Base-by-base conservation (phyloP, 2,888 invertebrate species). In the Arrhopalites spinosus region DNA sequence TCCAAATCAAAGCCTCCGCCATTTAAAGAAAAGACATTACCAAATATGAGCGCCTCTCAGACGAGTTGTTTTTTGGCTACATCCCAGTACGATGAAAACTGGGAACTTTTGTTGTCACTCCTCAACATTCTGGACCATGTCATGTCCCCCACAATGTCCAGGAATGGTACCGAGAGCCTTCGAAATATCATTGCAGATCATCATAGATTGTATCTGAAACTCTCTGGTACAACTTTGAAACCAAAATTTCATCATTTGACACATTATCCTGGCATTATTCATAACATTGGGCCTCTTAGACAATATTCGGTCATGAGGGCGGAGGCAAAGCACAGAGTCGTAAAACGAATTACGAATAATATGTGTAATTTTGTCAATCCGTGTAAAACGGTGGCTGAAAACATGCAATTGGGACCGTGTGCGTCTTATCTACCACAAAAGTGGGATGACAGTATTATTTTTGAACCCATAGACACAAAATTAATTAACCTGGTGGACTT, bases 171-270 rank as follows among this genome's bases (percentile, higher is more conserved):
- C 2, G 23, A 23, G 11, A 8, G 5, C 23, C 13, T 59, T 3
- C 15, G 25, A 23, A 5, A 20, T 11, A 59, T 59, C 13, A 25
- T 59, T 7, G 20, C 20, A 20, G 59, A 59, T 20, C 59, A 59
- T 23, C 17, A 59, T 25, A 2, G 2, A 23, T 13, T 59, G 2
- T 59, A 59, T 23, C 47, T 78, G 50, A 23, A 59, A 23, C 5
- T 59, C 2, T 59, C 59, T 20, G 23, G 23, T 11, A 23, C 20
- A 20, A 59, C 59, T 8, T 59, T 59, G 23, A 59, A 59, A n/a
- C 79, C 78, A 20, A 78, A 79, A 53, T 78, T 78, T 67, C 79
- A 79, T 69, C 77, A 76, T 43, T 76, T 79, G 73, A 15, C 70
- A 45, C 78, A 79, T 47, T 79, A 79, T 73, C 68, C 78, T 29